Percentiles rank a stretch among this genome's conserved stretches.
These are phyloP conservation scores for Callimorpha dominula DNA, from an alignment of 2,888 invertebrate species.

Conservation along the genomic window DNA sequence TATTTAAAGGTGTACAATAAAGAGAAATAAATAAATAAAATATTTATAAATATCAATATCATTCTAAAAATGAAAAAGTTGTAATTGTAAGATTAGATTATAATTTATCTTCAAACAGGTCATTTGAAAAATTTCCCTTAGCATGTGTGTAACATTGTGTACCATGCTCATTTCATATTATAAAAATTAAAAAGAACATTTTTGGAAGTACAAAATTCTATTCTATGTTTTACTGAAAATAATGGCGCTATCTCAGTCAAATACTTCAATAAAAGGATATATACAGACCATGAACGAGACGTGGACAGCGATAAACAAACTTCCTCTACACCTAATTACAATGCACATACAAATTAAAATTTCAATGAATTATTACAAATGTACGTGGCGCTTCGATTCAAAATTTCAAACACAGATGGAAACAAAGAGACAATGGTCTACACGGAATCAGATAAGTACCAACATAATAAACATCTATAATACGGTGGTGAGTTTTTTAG, in stretches of 20 bases:
- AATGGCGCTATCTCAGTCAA: background rate
- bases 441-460: slow-evolving; percentile 70
- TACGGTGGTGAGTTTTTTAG: slow-evolving; percentile 79
- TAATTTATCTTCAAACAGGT: too few species aligned
- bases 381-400: slow-evolving; percentile 46
- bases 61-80: too few species aligned
- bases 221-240: too few species aligned
- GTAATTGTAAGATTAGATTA: too few species aligned
- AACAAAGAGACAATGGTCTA: slow-evolving; percentile 73
- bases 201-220: too few species aligned
- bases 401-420: slow-evolving; percentile 47
- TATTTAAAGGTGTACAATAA: too few species aligned
- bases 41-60: slow-evolving; percentile 8
- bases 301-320: slow-evolving; percentile 16
- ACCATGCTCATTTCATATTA: too few species aligned
- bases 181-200: too few species aligned
- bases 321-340: slow-evolving; percentile 44
- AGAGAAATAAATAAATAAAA: too few species aligned
- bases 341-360: slow-evolving; percentile 48
- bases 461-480: slow-evolving; percentile 79
- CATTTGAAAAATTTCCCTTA: too few species aligned
- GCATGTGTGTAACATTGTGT: too few species aligned
- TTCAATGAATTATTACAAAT: slow-evolving; percentile 45
- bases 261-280: background rate
- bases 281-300: slow-evolving; percentile 3